These are phyloP conservation scores for Cheilosia scutellata DNA, from an alignment of 2,888 invertebrate species.

Conservation along the genomic window DNA sequence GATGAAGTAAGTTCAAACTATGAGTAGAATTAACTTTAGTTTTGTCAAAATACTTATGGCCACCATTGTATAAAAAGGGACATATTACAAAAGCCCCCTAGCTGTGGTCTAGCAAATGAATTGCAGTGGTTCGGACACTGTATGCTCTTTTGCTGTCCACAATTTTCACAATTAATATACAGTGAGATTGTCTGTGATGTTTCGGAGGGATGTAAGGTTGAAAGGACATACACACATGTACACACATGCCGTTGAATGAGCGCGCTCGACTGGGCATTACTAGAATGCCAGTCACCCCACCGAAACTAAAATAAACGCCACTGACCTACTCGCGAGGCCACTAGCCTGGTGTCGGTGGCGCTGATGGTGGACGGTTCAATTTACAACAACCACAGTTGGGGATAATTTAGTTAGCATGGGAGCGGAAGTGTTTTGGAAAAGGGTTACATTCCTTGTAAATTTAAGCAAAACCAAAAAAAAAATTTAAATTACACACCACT, in stretches of 20 bases:
- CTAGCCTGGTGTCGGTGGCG: neutral
- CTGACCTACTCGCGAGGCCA: constrained; percentile 49
- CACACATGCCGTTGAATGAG: constrained; percentile 34
- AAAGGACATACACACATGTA: constrained; percentile 26
- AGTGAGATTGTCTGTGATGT: constrained; percentile 25
- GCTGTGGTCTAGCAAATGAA: constrained; percentile 30
- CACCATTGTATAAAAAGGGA: constrained; percentile 7
- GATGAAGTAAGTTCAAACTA: no score
- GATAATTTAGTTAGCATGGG: constrained; percentile 50
- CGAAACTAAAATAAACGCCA: constrained; percentile 58
- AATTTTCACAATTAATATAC: constrained; percentile 58
- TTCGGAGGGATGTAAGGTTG: neutral
- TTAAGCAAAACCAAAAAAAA: constrained; percentile 31
- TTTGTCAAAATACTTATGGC: no score
- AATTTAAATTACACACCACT: constrained; percentile 34
- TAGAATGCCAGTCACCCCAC: constrained; percentile 24
- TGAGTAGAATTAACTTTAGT: no score
- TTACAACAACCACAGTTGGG: constrained; percentile 39
- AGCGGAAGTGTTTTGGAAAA: neutral
- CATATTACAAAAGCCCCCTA: neutral
- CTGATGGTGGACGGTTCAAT: constrained; percentile 30
- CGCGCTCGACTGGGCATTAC: constrained; percentile 62
- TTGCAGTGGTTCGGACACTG: constrained; percentile 1
- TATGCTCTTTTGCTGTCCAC: neutral
- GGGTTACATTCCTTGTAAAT: constrained; percentile 24